Conservation (phyloP, 2,888 invertebrate species). For the Eupithecia dodoneata region DNA sequence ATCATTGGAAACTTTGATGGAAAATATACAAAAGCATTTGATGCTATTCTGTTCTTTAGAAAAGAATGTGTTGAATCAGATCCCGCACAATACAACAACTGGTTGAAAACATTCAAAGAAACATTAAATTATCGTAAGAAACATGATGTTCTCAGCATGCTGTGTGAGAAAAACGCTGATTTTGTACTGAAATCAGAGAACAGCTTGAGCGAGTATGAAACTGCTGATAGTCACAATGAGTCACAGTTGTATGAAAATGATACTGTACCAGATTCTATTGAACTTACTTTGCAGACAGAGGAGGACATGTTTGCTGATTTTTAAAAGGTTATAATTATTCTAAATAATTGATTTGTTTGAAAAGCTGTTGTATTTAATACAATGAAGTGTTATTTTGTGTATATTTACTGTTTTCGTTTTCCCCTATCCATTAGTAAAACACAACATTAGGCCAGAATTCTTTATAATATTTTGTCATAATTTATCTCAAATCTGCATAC, state of each 20-base stretch:
- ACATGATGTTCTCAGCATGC: slow-evolving; percentile 56
- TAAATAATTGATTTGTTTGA: background rate
- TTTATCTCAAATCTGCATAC: slow-evolving; percentile 69
- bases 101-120: slow-evolving; percentile 69
- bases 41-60: slow-evolving; percentile 68
- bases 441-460: slow-evolving; percentile 53
- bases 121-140: slow-evolving; percentile 62
- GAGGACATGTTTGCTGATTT: slow-evolving; percentile 78
- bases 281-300: slow-evolving; percentile 67
- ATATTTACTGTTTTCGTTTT: background rate
- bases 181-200: slow-evolving; percentile 73
- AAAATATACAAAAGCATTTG: slow-evolving; percentile 66
- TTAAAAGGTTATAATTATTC: slow-evolving; percentile 44
- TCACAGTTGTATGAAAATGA: slow-evolving; percentile 77
- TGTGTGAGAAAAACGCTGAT: slow-evolving; percentile 63
- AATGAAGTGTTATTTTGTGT: background rate
- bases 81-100: slow-evolving; percentile 70
- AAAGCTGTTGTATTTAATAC: background rate
- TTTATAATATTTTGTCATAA: slow-evolving; percentile 63
- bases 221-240: slow-evolving; percentile 64
- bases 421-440: slow-evolving; percentile 41
- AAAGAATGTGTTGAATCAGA: slow-evolving; percentile 65
- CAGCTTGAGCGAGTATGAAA: slow-evolving; percentile 61
- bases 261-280: slow-evolving; percentile 68
- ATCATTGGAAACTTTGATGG: slow-evolving; percentile 70